These are phyloP conservation scores for Morpho helenor DNA, from an alignment of 2,888 invertebrate genomes.

Conservation along the genomic window DNA sequence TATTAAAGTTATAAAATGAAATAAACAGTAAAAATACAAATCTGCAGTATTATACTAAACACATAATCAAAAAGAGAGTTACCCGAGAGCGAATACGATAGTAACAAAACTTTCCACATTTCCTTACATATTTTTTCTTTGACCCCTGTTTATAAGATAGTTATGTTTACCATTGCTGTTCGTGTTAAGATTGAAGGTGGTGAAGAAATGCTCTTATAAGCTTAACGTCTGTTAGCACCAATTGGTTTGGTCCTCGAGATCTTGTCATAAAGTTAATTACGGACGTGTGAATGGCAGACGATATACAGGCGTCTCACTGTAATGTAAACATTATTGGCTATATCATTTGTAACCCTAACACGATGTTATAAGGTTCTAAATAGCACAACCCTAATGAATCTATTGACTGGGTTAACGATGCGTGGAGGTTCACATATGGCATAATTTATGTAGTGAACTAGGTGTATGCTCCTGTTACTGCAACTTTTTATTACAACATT, in stretches of 20 bases:
- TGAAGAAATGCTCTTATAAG: too few relatives aligned
- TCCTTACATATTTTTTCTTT: too few relatives aligned
- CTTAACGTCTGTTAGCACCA: too few relatives aligned
- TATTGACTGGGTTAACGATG: conserved; percentile 13
- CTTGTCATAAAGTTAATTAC: conserved; percentile 1
- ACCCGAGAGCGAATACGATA: too few relatives aligned
- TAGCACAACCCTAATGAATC: background rate
- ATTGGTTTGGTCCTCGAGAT: background rate
- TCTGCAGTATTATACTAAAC: too few relatives aligned
- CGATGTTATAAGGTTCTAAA: background rate
- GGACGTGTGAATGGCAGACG: conserved; percentile 18
- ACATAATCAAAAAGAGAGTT: too few relatives aligned
- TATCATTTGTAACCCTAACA: conserved; percentile 1
- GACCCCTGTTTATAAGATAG: too few relatives aligned
- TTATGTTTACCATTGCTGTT: too few relatives aligned
- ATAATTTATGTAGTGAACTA: conserved; percentile 13
- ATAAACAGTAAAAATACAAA: too few relatives aligned
- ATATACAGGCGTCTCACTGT: conserved; percentile 3
- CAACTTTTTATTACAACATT: background rate
- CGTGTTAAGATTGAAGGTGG: too few relatives aligned
- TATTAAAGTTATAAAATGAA: too few relatives aligned
- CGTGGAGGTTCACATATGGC: conserved; percentile 18
- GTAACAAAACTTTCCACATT: too few relatives aligned
- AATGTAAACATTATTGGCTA: background rate
- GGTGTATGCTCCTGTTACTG: background rate